Base-by-base conservation (phyloP, 2,113 vertebrate genomes). In the Zingel zingel region DNA sequence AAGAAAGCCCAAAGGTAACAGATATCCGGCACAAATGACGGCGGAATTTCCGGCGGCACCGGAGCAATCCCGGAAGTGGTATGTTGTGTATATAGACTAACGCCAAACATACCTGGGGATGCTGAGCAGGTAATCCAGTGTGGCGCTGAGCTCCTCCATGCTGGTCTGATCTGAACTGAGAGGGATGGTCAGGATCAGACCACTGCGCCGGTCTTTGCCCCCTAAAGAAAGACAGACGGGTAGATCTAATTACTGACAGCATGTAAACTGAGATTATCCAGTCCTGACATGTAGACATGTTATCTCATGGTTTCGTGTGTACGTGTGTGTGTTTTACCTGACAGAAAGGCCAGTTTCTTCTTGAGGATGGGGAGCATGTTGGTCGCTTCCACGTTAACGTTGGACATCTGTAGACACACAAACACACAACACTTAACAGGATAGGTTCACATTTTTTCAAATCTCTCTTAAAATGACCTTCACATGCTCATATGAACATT, bases 131-230 rank as follows among this genome's bases (percentile, higher is more conserved):
- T 99, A 99, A 93, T 99, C 97, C 81, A 99, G 93, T 0, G 98
- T 99, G 90, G 97, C 95, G 76, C 97, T 97, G 84, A 99, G 96
- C 88, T 99, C 98, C 83, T 99, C 98, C 98, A 99, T 98, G 92
- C 96, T 99, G 10, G 98, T 99, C 94, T 99, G 98, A 74, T 99
- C 98, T 1, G 98, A 97, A 84, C 97, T 96, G 91, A 99, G 94
- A 65, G 98, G 98, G 94, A 99, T 99, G 81, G 97, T 99, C 89
- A 99, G 94, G 95, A 99, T 99, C 92, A 99, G 97, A 86, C 98
- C 98, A 86, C 98, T 99, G 90, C 98, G 97, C 83, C 98, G 95
- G 93, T 99, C 98, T 88, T 99, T 99, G 58, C 98, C 98, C 84
- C 98, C 98, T 99, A 57, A 53, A 66, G 25, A 56, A 3, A 74